Evolutionary conservation across 2,888 invertebrate species (phyloP).

Genomic region (Heteromyza rotundicornis): DNA sequence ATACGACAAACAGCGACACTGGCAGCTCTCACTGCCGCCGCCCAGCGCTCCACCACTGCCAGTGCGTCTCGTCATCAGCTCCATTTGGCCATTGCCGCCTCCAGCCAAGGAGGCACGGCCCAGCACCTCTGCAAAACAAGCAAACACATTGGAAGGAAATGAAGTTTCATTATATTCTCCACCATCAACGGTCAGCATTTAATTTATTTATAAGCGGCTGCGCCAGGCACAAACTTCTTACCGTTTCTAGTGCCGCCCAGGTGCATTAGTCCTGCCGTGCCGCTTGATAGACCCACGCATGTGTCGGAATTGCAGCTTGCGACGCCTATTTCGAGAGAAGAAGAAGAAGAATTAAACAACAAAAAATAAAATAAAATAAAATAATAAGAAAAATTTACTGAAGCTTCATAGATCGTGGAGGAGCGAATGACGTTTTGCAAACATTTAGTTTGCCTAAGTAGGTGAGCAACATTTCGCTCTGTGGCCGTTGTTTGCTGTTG

Average conservation of each 20-base stretch:
- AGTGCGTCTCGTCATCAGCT: conserved; percentile 44
- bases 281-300: conserved; percentile 62
- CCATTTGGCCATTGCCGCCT: conserved; percentile 37
- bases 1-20: conserved; percentile 79
- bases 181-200: too few relatives aligned
- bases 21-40: conserved; percentile 64
- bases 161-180: too few relatives aligned
- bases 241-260: conserved; percentile 47
- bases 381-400: background rate
- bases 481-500: too few relatives aligned
- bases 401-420: too few relatives aligned
- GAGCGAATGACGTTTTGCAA: too few relatives aligned
- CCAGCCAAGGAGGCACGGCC: conserved; percentile 35
- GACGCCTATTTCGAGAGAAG: conserved; percentile 41
- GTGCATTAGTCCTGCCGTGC: conserved; percentile 57
- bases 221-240: conserved; percentile 44
- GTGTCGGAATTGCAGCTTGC: conserved; percentile 60
- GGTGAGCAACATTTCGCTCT: too few relatives aligned
- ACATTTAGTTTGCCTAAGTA: too few relatives aligned
- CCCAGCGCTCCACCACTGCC: conserved; percentile 11
- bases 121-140: conserved; percentile 32
- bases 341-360: conserved; percentile 23
- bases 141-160: background rate
- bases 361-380: conserved; percentile 29
- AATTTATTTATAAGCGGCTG: conserved; percentile 12